Conservation (phyloP, 2,888 invertebrate species). For the Dolichomitus sp. region DNA sequence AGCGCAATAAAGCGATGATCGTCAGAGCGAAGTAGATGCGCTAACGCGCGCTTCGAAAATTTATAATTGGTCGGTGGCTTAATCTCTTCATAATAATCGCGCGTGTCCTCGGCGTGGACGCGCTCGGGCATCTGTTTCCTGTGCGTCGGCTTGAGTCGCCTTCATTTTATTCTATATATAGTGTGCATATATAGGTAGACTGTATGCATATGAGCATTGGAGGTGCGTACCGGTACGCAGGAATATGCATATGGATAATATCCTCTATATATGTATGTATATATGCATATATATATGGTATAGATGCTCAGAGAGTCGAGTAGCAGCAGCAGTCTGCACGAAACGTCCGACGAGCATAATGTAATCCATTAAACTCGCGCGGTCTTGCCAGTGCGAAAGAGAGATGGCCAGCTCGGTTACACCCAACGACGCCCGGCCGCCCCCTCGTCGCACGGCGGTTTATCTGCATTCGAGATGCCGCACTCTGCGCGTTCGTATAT, state of each 20-base stretch:
- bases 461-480: conserved; percentile 68
- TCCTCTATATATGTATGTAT: neutral
- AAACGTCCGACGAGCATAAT: conserved; percentile 66
- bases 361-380: conserved; percentile 71
- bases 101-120: conserved; percentile 50
- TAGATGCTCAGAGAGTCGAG: conserved; percentile 35
- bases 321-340: conserved; percentile 47
- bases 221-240: conserved; percentile 40
- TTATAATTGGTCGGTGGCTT: conserved; percentile 73
- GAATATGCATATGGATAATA: conserved; percentile 33
- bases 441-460: conserved; percentile 60
- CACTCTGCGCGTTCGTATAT: conserved; percentile 37
- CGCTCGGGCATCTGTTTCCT: conserved; percentile 75
- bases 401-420: conserved; percentile 67
- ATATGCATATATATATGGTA: conserved; percentile 1
- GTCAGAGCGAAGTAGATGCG: conserved; percentile 3
- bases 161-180: conserved; percentile 19
- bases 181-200: conserved; percentile 19
- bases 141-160: conserved; percentile 42
- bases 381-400: conserved; percentile 46
- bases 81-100: conserved; percentile 74
- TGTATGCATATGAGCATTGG: neutral
- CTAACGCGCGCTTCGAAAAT: conserved; percentile 65
- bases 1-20: conserved; percentile 41
- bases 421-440: conserved; percentile 60